Conservation (phyloP, 2,888 invertebrate species). For the Spisula subtruncata region DNA sequence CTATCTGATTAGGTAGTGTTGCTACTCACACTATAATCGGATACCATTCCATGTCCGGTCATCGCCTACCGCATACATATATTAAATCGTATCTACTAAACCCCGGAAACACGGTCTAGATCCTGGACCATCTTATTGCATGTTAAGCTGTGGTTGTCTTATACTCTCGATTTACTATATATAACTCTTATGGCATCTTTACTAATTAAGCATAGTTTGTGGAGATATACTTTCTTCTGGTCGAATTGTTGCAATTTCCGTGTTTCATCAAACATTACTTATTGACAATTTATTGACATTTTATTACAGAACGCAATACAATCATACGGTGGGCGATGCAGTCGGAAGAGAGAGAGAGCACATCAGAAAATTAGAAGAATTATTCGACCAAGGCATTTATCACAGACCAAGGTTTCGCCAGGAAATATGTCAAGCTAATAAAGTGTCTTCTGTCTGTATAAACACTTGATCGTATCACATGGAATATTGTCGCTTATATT, state of each 20-base stretch:
- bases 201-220: constrained; percentile 40
- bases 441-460: not conserved
- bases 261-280: constrained; percentile 46
- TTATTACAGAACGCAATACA: constrained; percentile 45
- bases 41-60: too few relatives aligned
- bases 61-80: not conserved
- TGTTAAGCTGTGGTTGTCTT: not conserved
- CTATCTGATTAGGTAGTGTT: too few relatives aligned
- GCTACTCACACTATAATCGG: too few relatives aligned
- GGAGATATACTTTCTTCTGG: constrained; percentile 2
- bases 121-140: not conserved
- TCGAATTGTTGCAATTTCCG: constrained; percentile 47
- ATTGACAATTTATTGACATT: constrained; percentile 49
- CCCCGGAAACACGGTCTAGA: not conserved
- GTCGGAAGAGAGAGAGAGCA: constrained; percentile 3
- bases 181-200: not conserved
- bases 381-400: constrained; percentile 7
- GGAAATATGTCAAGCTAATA: not conserved
- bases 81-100: not conserved
- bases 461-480: not conserved
- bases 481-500: not conserved
- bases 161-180: not conserved
- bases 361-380: constrained; percentile 22
- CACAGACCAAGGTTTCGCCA: not conserved
- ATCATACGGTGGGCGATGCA: constrained; percentile 36